A percentile compares a stretch with the other conserved stretches of the same genome.
These are phyloP conservation scores for Parazoanthus swiftii DNA, from an alignment of 92 coral and sea anemone genomes.

Conservation along the genomic window DNA sequence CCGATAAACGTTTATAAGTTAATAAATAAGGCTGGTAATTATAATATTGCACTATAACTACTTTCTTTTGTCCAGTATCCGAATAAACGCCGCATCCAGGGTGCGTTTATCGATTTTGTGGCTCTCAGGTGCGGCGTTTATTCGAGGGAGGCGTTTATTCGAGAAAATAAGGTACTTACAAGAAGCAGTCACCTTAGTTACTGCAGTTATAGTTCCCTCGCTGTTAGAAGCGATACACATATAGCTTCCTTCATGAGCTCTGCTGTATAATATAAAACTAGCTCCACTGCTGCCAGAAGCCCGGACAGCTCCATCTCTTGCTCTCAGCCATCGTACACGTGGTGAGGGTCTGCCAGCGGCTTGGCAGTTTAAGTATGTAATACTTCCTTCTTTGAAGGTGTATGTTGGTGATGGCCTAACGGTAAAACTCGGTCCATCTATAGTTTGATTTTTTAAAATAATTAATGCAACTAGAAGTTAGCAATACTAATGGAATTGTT, in stretches of 20 bases:
- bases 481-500: no score
- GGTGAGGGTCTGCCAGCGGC: slow-evolving; percentile 21
- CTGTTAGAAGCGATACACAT: slow-evolving; percentile 26
- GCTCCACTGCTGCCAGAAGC: neutral
- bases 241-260: slow-evolving; percentile 5
- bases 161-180: neutral
- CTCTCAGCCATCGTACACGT: neutral
- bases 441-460: neutral
- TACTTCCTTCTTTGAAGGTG: neutral
- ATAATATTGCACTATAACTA: no score
- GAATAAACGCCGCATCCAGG: no score
- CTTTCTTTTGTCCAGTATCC: no score
- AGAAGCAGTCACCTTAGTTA: neutral
- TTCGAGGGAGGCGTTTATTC: no score
- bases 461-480: neutral
- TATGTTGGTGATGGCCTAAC: neutral
- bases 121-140: no score
- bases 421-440: slow-evolving; percentile 12
- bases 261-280: neutral
- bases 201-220: neutral
- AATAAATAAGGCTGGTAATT: no score
- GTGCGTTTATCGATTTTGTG: no score
- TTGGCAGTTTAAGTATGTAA: neutral
- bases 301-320: slow-evolving; percentile 24
- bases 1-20: no score